Evolutionary conservation across 30 jellyfish, hydroid and myxozoan species (phyloP).

Genomic region (Clytia hemisphaerica): DNA sequence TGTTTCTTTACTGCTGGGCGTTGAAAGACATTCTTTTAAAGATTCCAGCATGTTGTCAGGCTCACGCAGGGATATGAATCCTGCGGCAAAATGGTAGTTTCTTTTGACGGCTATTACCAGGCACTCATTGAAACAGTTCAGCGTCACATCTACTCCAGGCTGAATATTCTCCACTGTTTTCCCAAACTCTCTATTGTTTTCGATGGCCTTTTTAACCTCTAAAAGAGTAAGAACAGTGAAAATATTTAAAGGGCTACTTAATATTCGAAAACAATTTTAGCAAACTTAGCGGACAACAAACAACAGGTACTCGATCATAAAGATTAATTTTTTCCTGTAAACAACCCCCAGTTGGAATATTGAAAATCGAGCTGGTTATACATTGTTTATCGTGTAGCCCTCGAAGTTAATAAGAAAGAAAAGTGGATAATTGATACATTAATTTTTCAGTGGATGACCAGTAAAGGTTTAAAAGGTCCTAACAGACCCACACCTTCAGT

Average conservation of each 20-base stretch:
- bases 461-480: background rate
- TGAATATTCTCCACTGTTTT: background rate
- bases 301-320: no score
- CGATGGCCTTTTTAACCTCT: background rate
- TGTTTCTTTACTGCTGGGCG: constrained; percentile 33
- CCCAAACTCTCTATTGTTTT: background rate
- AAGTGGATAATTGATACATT: no score
- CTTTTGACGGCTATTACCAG: constrained; percentile 52
- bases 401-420: no score
- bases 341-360: no score
- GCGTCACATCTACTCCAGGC: constrained; percentile 59
- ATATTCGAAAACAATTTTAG: background rate
- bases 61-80: constrained; percentile 67
- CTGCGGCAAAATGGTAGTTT: constrained; percentile 61
- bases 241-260: background rate
- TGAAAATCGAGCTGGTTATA: no score
- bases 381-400: no score
- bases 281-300: background rate
- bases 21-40: constrained; percentile 28
- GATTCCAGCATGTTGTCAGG: constrained; percentile 55
- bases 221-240: background rate
- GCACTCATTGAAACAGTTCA: constrained; percentile 73
- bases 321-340: no score
- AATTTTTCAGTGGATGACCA: background rate
- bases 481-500: constrained; percentile 46